Conservation (phyloP, 2,888 invertebrate genomes). For the Smittia sp. region DNA sequence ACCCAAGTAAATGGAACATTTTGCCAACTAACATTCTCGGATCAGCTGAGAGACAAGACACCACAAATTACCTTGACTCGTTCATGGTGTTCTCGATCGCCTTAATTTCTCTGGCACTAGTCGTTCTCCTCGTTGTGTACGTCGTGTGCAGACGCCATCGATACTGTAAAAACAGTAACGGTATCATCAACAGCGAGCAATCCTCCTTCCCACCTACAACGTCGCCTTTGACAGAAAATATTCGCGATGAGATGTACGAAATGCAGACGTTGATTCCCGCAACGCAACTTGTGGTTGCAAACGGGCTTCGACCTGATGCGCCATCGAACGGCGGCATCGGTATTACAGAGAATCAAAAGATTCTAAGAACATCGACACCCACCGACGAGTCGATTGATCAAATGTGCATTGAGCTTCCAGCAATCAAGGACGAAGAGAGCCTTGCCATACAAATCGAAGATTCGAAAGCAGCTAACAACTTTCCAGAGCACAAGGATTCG, state of each 20-base stretch:
- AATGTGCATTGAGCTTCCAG: slow-evolving; percentile 10
- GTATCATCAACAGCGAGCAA: slow-evolving; percentile 36
- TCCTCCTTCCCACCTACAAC: slow-evolving; percentile 42
- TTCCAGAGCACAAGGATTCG: background rate
- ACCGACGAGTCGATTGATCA: slow-evolving; percentile 22
- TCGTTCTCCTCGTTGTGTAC: background rate
- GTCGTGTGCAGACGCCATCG: slow-evolving; percentile 44
- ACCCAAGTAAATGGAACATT: slow-evolving; percentile 4
- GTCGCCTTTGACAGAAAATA: slow-evolving; percentile 43
- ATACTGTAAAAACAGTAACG: slow-evolving; percentile 43
- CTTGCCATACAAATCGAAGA: background rate
- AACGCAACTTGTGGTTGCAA: background rate
- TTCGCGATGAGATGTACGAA: slow-evolving; percentile 51
- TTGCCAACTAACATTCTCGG: background rate
- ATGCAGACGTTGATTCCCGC: slow-evolving; percentile 54
- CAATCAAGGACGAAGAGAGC: slow-evolving; percentile 10
- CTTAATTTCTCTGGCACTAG: slow-evolving; percentile 3
- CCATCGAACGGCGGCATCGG: slow-evolving; percentile 13
- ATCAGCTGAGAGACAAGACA: background rate
- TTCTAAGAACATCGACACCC: slow-evolving; percentile 36
- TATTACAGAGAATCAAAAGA: slow-evolving; percentile 21
- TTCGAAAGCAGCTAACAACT: background rate
- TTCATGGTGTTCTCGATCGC: slow-evolving; percentile 23
- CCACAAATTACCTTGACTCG: background rate
- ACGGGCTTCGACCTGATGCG: background rate